phyloP scores from a whole-genome alignment of 1,140 invertebrate species.

The Xylocopa sonorina region DNA sequence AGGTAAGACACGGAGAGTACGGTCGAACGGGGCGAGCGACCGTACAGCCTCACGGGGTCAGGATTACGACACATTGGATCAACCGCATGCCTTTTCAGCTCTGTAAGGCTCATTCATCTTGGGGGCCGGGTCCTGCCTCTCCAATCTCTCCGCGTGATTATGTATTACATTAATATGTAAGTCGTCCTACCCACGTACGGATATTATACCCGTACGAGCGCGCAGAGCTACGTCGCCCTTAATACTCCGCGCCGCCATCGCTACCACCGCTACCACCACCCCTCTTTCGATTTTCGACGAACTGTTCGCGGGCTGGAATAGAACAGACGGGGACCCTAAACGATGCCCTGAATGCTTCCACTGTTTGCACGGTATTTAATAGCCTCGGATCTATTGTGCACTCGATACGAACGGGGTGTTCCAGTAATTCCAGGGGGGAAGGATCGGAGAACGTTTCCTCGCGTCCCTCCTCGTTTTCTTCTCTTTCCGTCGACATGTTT shows the following conservation, averaged over 20 bases:
- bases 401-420: not conserved
- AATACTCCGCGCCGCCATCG: too few relatives aligned
- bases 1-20: constrained; percentile 45
- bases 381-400: not conserved
- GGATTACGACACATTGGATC: constrained; percentile 73
- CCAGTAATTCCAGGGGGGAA: too few relatives aligned
- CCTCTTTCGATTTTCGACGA: not conserved
- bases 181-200: constrained; percentile 61
- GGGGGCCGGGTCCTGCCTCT: constrained; percentile 55
- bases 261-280: too few relatives aligned
- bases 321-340: not conserved
- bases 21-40: constrained; percentile 40
- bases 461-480: too few relatives aligned
- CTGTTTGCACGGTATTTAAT: not conserved
- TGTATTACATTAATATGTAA: constrained; percentile 70
- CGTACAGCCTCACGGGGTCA: constrained; percentile 64
- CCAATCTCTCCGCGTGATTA: constrained; percentile 69
- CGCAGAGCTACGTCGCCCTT: constrained; percentile 19
- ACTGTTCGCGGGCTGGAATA: not conserved
- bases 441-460: too few relatives aligned
- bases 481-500: too few relatives aligned
- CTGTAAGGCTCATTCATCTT: constrained; percentile 65
- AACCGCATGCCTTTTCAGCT: constrained; percentile 66
- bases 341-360: not conserved
- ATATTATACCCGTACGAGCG: constrained; percentile 57